Evolutionary conservation across 2,113 vertebrate genomes (phyloP).

Genomic region (Callorhinus ursinus): DNA sequence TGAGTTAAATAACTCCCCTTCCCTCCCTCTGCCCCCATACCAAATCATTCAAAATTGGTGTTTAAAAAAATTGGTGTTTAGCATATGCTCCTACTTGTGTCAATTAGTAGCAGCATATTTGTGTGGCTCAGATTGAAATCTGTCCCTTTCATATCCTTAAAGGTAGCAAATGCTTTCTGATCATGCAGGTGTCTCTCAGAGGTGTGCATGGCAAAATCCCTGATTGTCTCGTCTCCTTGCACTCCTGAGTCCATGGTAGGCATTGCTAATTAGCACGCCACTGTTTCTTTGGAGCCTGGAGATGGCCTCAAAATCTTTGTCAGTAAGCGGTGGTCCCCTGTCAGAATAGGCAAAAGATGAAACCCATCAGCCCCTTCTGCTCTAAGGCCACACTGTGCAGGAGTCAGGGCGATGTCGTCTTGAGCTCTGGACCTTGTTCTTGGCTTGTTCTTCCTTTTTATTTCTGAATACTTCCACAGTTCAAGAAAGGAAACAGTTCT

Average conservation of each 20-base stretch:
- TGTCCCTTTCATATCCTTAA: neutral
- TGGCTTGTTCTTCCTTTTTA: neutral
- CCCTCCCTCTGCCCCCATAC: fast-evolving
- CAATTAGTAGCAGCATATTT: neutral
- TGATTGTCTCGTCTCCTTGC: neutral
- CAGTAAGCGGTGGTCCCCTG: neutral
- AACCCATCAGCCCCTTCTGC: neutral
- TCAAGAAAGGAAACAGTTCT: neutral
- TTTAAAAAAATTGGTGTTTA: neutral
- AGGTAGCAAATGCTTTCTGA: neutral
- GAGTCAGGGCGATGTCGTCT: neutral
- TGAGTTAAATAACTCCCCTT: neutral
- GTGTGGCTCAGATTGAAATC: neutral
- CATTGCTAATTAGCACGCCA: neutral
- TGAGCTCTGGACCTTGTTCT: neutral
- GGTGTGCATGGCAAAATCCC: neutral
- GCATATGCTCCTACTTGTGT: neutral
- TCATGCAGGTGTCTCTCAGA: neutral
- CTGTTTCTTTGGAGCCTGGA: neutral
- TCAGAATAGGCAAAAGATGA: neutral
- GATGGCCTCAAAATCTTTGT: neutral
- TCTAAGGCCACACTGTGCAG: neutral
- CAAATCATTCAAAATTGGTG: neutral
- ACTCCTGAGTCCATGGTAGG: neutral
- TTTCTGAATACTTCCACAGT: neutral